These are phyloP conservation scores for Thermophis baileyi DNA, from an alignment of 2,113 vertebrate species.

Conservation along the genomic window DNA sequence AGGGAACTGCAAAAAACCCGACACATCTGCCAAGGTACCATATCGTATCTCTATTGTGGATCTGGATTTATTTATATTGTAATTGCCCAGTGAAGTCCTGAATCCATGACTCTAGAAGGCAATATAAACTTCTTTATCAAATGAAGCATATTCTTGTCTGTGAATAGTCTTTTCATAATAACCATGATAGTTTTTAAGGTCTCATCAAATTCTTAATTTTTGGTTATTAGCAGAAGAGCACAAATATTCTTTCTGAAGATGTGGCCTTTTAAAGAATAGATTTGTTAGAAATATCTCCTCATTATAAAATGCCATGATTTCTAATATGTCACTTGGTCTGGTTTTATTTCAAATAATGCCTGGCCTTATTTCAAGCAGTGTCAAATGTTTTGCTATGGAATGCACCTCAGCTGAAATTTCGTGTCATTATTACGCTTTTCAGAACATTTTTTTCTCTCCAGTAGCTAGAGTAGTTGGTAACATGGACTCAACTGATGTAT, in stretches of 20 bases:
- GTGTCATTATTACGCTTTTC: not conserved
- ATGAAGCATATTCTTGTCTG: not conserved
- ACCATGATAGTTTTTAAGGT: not conserved
- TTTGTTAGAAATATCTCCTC: not conserved
- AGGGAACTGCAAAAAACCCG: not conserved
- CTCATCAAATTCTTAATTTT: not conserved
- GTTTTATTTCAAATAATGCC: not conserved
- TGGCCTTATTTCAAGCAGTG: not conserved
- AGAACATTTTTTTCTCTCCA: not conserved
- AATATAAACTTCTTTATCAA: not conserved
- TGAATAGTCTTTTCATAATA: not conserved
- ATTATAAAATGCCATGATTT: constrained; percentile 1
- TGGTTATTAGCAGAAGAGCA: not conserved
- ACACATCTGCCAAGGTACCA: not conserved
- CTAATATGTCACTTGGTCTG: not conserved
- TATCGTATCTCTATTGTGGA: not conserved
- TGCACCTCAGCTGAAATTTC: not conserved
- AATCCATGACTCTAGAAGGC: not conserved
- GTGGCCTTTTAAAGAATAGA: not conserved
- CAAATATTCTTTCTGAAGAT: not conserved
- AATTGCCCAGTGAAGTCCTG: not conserved
- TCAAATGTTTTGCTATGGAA: not conserved
- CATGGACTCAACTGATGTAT: not conserved
- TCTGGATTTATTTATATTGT: not conserved
- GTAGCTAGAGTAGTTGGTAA: not conserved